phyloP scores from a whole-genome alignment of 1,140 invertebrate species.

The Plodia interpunctella region DNA sequence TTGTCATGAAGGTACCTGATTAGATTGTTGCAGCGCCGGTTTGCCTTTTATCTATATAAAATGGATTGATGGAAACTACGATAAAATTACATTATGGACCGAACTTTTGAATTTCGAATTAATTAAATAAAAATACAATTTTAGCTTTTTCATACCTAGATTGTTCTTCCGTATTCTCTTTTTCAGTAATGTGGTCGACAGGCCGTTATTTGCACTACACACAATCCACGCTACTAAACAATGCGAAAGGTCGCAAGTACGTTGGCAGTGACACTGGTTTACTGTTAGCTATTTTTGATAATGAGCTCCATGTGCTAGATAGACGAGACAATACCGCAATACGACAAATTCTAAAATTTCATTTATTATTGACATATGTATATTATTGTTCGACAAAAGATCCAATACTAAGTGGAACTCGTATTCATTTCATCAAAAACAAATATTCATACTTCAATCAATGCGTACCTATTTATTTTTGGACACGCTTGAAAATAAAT shows the following conservation, averaged over 20 bases:
- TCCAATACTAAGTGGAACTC: not conserved
- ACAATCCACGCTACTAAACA: slow-evolving; percentile 2
- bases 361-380: too few relatives aligned
- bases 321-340: not conserved
- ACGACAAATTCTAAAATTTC: not conserved
- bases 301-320: slow-evolving; percentile 24
- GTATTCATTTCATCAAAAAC: not conserved
- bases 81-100: too few relatives aligned
- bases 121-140: too few relatives aligned
- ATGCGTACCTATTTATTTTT: too few relatives aligned
- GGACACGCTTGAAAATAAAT: too few relatives aligned
- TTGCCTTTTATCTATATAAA: too few relatives aligned
- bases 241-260: slow-evolving; percentile 21
- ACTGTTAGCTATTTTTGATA: slow-evolving; percentile 34
- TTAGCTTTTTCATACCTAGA: not conserved
- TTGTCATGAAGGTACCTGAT: too few relatives aligned
- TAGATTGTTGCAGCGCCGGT: too few relatives aligned
- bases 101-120: too few relatives aligned
- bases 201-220: slow-evolving; percentile 11
- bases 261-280: slow-evolving; percentile 34
- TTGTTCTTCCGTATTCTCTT: not conserved
- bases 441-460: not conserved
- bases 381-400: not conserved
- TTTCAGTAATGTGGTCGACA: not conserved
- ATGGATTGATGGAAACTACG: too few relatives aligned